Evolutionary conservation across 2,888 invertebrate genomes (phyloP).

Genomic region (Erebia epiphron): DNA sequence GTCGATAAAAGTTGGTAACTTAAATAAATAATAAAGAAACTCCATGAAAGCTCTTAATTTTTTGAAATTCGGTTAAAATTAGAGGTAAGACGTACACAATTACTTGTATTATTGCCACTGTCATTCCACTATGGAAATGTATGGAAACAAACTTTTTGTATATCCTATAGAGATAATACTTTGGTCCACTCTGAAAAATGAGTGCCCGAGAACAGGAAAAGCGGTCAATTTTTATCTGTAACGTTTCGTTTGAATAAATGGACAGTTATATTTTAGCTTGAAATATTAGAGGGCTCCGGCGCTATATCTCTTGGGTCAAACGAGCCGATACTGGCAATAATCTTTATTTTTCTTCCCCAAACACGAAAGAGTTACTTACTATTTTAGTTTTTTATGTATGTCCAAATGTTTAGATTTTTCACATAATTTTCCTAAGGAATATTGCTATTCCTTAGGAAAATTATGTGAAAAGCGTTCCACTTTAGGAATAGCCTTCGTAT

Average conservation of each 20-base stretch:
- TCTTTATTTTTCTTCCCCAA: slow-evolving; percentile 53
- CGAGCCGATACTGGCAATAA: slow-evolving; percentile 59
- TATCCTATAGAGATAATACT: slow-evolving; percentile 5
- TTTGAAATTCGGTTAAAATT: too few relatives aligned
- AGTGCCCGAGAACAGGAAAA: slow-evolving; percentile 19
- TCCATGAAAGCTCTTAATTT: too few relatives aligned
- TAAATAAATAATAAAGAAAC: too few relatives aligned
- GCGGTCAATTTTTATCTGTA: slow-evolving; percentile 71
- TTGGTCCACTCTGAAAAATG: slow-evolving; percentile 14
- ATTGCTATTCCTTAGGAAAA: too few relatives aligned
- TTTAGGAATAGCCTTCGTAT: too few relatives aligned
- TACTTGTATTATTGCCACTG: too few relatives aligned
- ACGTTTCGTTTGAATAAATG: slow-evolving; percentile 67
- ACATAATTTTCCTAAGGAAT: too few relatives aligned
- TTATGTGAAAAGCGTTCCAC: too few relatives aligned
- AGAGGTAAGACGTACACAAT: too few relatives aligned
- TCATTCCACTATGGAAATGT: background rate
- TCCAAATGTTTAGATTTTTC: background rate
- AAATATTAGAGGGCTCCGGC: slow-evolving; percentile 67
- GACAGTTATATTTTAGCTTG: slow-evolving; percentile 61
- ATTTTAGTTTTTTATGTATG: background rate
- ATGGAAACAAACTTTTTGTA: background rate
- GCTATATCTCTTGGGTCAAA: slow-evolving; percentile 59
- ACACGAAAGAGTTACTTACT: background rate
- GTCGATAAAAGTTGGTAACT: too few relatives aligned